A percentile compares a stretch with the other conserved stretches of the same genome.
Evolutionary conservation across 2,888 invertebrate genomes (phyloP).

Genomic region (Galerucella pusilla): DNA sequence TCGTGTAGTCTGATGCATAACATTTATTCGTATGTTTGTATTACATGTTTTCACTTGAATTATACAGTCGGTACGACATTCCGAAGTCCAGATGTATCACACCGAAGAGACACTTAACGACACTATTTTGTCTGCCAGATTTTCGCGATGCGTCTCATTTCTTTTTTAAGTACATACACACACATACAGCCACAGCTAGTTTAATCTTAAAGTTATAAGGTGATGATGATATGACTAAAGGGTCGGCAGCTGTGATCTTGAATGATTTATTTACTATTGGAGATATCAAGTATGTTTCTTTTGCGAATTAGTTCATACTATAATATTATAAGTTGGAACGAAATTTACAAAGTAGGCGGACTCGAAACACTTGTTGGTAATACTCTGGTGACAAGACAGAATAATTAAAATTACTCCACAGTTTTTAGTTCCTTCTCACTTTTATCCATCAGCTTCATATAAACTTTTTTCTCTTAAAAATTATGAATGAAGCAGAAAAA

Average conservation of each 20-base stretch:
- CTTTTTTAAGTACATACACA: conserved; percentile 12
- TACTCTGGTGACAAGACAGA: no score
- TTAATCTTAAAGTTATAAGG: conserved; percentile 19
- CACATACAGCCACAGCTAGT: conserved; percentile 13
- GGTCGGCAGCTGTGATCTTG: conserved; percentile 8
- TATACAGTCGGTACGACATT: conserved; percentile 44
- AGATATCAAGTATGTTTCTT: no score
- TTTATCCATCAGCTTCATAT: no score
- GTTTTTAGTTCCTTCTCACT: no score
- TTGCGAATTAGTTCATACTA: no score
- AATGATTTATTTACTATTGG: no score
- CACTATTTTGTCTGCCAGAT: conserved; percentile 46
- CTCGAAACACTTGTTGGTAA: no score
- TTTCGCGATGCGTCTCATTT: conserved; percentile 35
- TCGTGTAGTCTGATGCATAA: conserved; percentile 45
- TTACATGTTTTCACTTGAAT: conserved; percentile 41
- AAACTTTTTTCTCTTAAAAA: no score
- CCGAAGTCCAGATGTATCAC: conserved; percentile 48
- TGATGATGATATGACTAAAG: conserved; percentile 13
- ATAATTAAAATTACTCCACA: no score
- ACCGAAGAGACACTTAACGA: conserved; percentile 45
- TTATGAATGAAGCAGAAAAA: no score
- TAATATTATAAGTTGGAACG: no score
- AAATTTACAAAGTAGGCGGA: no score
- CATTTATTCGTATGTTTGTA: conserved; percentile 44